A percentile compares a stretch with the other conserved stretches of the same genome.
phyloP scores from a whole-genome alignment of 2,797 vertebrate species.

The Mormyrus proboscirostris region DNA sequence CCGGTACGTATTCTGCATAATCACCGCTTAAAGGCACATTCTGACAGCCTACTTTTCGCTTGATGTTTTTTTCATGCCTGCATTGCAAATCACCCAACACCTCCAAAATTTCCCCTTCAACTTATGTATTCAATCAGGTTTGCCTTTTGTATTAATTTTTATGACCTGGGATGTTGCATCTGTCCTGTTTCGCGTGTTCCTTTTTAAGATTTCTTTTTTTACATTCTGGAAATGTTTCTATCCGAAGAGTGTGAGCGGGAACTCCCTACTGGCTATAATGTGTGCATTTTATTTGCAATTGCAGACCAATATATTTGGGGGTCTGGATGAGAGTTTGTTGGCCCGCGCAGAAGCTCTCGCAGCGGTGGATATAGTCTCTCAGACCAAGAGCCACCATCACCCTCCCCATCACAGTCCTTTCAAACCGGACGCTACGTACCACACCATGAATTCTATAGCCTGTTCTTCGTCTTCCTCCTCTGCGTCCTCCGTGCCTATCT shows the following conservation, averaged over 20 bases:
- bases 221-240: constrained; percentile 81
- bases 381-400: constrained; percentile 95
- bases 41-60: constrained; percentile 81
- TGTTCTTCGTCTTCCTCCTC: constrained; percentile 87
- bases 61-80: constrained; percentile 94
- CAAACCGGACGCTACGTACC: constrained; percentile 99
- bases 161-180: constrained; percentile 86
- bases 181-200: constrained; percentile 70
- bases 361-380: constrained; percentile 97
- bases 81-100: constrained; percentile 90
- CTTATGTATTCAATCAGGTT: constrained; percentile 83
- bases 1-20: constrained; percentile 94
- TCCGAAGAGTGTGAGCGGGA: constrained; percentile 69
- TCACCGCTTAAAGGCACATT: constrained; percentile 85
- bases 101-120: constrained; percentile 66
- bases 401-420: constrained; percentile 95
- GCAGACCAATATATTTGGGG: constrained; percentile 99
- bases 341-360: constrained; percentile 98
- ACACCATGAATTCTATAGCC: constrained; percentile 97
- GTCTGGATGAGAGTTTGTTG: constrained; percentile 99
- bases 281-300: constrained; percentile 98
- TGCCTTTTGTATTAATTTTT: constrained; percentile 88
- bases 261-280: constrained; percentile 90
- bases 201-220: constrained; percentile 57
- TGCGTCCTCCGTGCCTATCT: constrained; percentile 81